Evolutionary conservation across 1,140 invertebrate species (phyloP).

Genomic region (Gryllus bimaculatus): DNA sequence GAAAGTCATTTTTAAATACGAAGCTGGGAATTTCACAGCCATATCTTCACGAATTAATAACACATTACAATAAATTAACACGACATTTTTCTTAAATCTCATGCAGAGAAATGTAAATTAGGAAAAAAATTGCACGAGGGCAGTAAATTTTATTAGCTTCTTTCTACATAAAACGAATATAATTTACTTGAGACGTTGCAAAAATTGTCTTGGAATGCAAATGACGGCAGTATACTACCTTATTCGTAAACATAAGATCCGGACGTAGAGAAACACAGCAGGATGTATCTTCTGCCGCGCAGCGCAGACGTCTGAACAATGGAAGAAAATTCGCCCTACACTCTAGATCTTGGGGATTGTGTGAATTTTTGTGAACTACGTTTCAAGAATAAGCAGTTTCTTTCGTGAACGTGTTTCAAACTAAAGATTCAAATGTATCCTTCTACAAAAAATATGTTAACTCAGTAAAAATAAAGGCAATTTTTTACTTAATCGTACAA

Average conservation of each 20-base stretch:
- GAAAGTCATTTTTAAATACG: background rate
- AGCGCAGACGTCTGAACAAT: no score
- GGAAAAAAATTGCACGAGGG: background rate
- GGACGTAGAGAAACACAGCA: background rate
- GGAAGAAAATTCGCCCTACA: no score
- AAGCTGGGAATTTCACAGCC: background rate
- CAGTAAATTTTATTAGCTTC: conserved; percentile 2
- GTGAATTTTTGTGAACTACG: no score
- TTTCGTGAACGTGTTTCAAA: no score
- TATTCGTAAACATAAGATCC: background rate
- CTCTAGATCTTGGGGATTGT: no score
- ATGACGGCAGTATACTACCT: background rate
- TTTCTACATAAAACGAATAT: background rate
- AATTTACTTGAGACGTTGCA: background rate
- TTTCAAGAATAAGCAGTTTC: no score
- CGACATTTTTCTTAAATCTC: background rate
- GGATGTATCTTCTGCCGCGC: no score
- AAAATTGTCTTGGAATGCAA: conserved; percentile 5
- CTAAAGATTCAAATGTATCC: no score
- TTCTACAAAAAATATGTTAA: no score
- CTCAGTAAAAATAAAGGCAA: no score
- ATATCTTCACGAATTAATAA: background rate
- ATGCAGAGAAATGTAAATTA: background rate
- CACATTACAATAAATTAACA: conserved; percentile 2
- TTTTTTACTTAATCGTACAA: no score